phyloP scores from a whole-genome alignment of 2,113 vertebrate species.

The Colius striatus region DNA sequence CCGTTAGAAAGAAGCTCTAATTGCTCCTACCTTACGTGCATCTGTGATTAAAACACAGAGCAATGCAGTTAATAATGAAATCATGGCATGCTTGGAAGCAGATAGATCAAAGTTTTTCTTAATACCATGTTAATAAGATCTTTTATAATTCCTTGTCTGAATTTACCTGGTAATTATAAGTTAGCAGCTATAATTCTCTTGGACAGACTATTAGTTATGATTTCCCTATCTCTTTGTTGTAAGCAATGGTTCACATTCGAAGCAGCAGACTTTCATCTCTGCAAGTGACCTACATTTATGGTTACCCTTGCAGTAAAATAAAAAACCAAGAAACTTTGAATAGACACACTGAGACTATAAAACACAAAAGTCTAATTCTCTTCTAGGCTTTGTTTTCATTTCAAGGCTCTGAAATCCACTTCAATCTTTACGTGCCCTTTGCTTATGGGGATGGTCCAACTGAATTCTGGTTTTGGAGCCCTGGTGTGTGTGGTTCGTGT shows the following conservation, averaged over 20 bases:
- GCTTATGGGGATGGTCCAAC: neutral
- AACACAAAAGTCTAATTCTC: neutral
- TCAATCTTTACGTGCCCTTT: neutral
- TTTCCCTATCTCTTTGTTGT: constrained; percentile 56
- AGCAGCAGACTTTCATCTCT: constrained; percentile 59
- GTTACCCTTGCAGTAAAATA: constrained; percentile 6
- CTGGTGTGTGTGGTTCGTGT: neutral
- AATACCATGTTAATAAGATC: neutral
- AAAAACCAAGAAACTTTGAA: constrained; percentile 41
- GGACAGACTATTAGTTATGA: constrained; percentile 63
- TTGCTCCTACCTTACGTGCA: neutral
- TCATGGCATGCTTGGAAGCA: neutral
- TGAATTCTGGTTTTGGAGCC: neutral
- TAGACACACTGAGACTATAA: neutral
- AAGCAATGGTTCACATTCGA: constrained; percentile 48
- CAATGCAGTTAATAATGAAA: constrained; percentile 10
- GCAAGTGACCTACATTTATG: constrained; percentile 72
- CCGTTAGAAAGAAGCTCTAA: neutral
- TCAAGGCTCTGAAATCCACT: neutral
- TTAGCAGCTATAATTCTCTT: constrained; percentile 69
- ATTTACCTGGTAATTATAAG: constrained; percentile 76
- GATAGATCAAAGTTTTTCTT: constrained; percentile 12
- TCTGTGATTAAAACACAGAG: constrained; percentile 13
- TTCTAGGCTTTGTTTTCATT: neutral
- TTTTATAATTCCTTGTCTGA: constrained; percentile 63